A percentile compares a stretch with the other conserved stretches of the same genome.
Conservation (phyloP, 2,797 vertebrate species). For the Parauchenoglanis ngamensis region DNA sequence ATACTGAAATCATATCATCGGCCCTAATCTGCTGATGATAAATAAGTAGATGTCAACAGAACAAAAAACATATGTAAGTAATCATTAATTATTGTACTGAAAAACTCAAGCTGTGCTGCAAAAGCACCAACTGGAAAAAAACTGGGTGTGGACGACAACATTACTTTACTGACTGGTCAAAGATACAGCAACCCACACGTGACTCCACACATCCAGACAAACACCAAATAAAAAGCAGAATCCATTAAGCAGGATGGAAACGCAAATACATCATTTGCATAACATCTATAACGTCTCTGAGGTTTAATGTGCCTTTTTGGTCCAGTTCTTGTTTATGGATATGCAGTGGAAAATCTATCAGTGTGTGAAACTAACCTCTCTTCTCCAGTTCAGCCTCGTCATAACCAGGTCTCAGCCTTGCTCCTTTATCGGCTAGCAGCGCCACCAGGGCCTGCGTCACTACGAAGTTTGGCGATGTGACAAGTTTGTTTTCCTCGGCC, state of each 20-base stretch:
- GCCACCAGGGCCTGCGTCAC: conserved; percentile 97
- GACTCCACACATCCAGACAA: not conserved
- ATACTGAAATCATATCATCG: not conserved
- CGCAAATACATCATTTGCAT: not conserved
- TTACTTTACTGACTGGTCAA: not conserved
- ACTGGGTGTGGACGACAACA: not conserved
- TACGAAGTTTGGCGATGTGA: conserved; percentile 96
- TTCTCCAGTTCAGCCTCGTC: conserved; percentile 94
- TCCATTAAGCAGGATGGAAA: not conserved
- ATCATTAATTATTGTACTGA: too few species aligned
- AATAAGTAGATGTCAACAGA: too few species aligned
- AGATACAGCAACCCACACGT: not conserved
- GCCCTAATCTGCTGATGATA: not conserved
- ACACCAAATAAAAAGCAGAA: not conserved
- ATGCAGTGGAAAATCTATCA: not conserved
- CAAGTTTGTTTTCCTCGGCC: conserved; percentile 95
- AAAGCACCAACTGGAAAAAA: not conserved
- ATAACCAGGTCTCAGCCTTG: conserved; percentile 86
- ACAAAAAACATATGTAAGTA: too few species aligned
- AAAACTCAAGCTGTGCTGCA: not conserved
- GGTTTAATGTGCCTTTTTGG: not conserved
- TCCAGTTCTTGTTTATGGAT: not conserved
- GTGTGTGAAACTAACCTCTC: conserved; percentile 80
- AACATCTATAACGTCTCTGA: not conserved
- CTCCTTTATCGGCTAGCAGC: conserved; percentile 92